Evolutionary conservation across 2,888 invertebrate species (phyloP), one percentile per base, ranked within the genome.

Genomic region (Notocelia uddmanniana): DNA sequence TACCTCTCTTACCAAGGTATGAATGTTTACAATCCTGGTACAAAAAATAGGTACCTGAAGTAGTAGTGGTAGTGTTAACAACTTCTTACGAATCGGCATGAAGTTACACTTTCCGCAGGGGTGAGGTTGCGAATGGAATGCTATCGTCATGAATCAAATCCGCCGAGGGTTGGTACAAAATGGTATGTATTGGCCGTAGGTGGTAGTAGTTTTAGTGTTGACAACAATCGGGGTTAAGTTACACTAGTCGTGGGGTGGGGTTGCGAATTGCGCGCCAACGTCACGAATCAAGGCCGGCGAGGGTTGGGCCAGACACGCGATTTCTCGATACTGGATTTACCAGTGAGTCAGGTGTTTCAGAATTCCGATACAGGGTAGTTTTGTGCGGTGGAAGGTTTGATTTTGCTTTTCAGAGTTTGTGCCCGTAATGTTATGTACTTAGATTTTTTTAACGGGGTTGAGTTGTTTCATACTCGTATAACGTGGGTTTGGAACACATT

Each of bases 251-350:
- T 5, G n/a, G 45, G 8, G 45, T 45, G n/a, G n/a, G n/a, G 45
- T 45, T 45, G 45, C n/a, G 45, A 45, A 45, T 45, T n/a, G 45
- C 45, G n/a, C 21, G 34, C 15, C 60, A 68, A 52, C 58, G 58
- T 48, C 68, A 52, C 48, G 58, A 50, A 52, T 41, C 68, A 59
- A 60, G 68, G 59, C 68, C 23, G 19, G 26, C 13, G 41, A 54
- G 74, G 81, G 79, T 71, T n/a, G 80, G 62, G 77, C 34, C 76
- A 10, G 50, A 66, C 82, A 81, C 80, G 82, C 81, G 76, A 81
- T 74, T 72, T 76, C 64, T 63, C 67, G 57, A 31, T 34, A 60
- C 54, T 76, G 71, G 73, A 54, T 54, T 76, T 77, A 68, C 75
- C 75, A 74, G 71, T 82, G 81, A 82, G 69, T 80, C 77, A 78